Conservation (phyloP, 1,140 invertebrate species). For the Drosophila asahinai region DNA sequence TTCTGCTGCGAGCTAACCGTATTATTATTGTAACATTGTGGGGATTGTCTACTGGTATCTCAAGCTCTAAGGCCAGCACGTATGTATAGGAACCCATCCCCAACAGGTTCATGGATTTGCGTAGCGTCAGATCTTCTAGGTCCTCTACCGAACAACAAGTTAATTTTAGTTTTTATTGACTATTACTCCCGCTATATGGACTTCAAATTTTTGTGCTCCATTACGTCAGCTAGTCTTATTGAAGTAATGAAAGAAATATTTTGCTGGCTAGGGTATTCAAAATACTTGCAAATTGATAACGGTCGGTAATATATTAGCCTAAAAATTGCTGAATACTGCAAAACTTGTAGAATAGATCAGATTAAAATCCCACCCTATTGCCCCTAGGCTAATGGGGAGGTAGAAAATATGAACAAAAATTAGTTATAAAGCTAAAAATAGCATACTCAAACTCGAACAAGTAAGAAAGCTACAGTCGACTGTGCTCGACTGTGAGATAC, state of each 20-base stretch:
- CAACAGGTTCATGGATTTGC: slow-evolving; percentile 23
- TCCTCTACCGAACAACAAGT: slow-evolving; percentile 30
- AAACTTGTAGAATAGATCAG: slow-evolving; percentile 24
- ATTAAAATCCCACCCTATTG: slow-evolving; percentile 54
- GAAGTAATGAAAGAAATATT: slow-evolving; percentile 40
- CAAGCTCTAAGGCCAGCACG: slow-evolving; percentile 10
- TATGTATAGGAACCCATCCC: slow-evolving; percentile 27
- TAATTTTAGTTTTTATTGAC: slow-evolving; percentile 27
- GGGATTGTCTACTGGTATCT: slow-evolving; percentile 72
- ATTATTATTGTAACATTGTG: slow-evolving; percentile 84
- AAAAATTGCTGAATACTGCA: slow-evolving; percentile 42
- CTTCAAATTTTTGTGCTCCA: slow-evolving; percentile 9
- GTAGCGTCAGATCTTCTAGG: slow-evolving; percentile 25
- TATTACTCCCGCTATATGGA: slow-evolving; percentile 47
- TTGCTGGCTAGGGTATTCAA: slow-evolving; percentile 21
- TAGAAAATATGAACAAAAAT: slow-evolving; percentile 48
- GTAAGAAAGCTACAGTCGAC: slow-evolving; percentile 36
- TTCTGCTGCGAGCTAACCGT: slow-evolving; percentile 24
- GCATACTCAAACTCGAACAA: slow-evolving; percentile 9
- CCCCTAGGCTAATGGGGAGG: slow-evolving; percentile 68
- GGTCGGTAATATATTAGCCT: slow-evolving; percentile 25
- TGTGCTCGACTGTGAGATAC: too few species aligned
- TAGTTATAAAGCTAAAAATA: slow-evolving; percentile 16
- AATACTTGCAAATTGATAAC: slow-evolving; percentile 38
- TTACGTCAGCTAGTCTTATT: background rate